Conservation (phyloP, 2,797 vertebrate species). For the Microcaecilia unicolor region DNA sequence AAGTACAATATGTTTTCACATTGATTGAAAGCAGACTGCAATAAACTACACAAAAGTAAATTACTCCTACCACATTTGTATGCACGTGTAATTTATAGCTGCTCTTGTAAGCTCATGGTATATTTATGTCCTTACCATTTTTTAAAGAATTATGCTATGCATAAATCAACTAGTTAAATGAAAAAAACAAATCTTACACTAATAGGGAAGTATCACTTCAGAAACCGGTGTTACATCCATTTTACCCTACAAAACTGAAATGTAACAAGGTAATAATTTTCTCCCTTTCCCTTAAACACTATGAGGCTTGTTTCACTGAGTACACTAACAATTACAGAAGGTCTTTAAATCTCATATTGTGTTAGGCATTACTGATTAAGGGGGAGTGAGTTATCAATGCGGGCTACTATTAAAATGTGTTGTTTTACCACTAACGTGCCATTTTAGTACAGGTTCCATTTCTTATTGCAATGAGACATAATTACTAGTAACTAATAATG, state of each 20-base stretch:
- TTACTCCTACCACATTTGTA: neutral
- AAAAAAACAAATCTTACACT: neutral
- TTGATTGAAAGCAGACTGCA: constrained; percentile 1
- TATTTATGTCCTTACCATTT: neutral
- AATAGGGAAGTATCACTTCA: neutral
- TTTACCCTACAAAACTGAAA: constrained; percentile 3
- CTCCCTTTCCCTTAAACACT: constrained; percentile 5
- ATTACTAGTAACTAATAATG: too few relatives aligned
- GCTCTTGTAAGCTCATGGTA: neutral
- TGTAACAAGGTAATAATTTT: constrained; percentile 2
- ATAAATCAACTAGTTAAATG: constrained; percentile 1
- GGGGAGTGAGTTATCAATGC: too few relatives aligned
- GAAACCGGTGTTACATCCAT: neutral
- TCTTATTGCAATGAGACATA: constrained; percentile 30
- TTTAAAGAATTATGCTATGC: constrained; percentile 4
- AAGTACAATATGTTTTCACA: too few relatives aligned
- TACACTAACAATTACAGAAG: constrained; percentile 14
- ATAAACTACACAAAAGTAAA: constrained; percentile 7
- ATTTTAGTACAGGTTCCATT: too few relatives aligned
- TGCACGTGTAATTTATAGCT: neutral
- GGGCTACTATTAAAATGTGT: too few relatives aligned
- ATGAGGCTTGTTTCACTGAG: neutral
- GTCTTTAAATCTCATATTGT: constrained; percentile 17
- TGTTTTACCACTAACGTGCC: too few relatives aligned
- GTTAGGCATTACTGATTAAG: too few relatives aligned